Conservation (phyloP, 37 sponge, comb jelly and placozoan genomes). For the Chondrosia reniformis region DNA sequence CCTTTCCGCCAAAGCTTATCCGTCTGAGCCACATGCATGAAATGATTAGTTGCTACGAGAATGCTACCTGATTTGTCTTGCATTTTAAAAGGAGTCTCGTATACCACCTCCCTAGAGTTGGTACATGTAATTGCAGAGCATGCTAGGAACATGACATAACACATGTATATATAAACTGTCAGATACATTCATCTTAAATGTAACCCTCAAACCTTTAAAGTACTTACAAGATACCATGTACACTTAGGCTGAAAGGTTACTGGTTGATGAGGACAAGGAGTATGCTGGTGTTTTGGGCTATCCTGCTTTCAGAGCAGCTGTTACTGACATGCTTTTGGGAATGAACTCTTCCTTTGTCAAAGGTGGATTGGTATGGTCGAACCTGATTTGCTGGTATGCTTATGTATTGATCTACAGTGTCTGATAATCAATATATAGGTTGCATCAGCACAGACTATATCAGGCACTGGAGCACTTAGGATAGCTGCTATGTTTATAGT, state of each 20-base stretch:
- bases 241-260: conserved; percentile 59
- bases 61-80: too few relatives aligned
- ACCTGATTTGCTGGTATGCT: background rate
- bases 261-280: conserved; percentile 81
- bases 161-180: too few relatives aligned
- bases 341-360: conserved; percentile 30
- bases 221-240: too few relatives aligned
- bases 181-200: too few relatives aligned
- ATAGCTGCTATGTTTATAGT: conserved; percentile 76
- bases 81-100: too few relatives aligned
- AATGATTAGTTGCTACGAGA: too few relatives aligned
- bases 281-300: conserved; percentile 86
- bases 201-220: too few relatives aligned
- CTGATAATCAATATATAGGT: conserved; percentile 23
- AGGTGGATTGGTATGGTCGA: conserved; percentile 35
- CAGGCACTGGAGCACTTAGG: conserved; percentile 88
- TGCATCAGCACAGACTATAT: conserved; percentile 82
- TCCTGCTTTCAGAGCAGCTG: conserved; percentile 59
- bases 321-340: conserved; percentile 76
- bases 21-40: too few relatives aligned
- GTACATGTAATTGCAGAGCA: too few relatives aligned
- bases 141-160: too few relatives aligned
- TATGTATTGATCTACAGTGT: background rate
- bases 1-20: too few relatives aligned
- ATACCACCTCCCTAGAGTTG: too few relatives aligned